phyloP scores from a whole-genome alignment of 2,113 vertebrate genomes.

The Saguinus midas region DNA sequence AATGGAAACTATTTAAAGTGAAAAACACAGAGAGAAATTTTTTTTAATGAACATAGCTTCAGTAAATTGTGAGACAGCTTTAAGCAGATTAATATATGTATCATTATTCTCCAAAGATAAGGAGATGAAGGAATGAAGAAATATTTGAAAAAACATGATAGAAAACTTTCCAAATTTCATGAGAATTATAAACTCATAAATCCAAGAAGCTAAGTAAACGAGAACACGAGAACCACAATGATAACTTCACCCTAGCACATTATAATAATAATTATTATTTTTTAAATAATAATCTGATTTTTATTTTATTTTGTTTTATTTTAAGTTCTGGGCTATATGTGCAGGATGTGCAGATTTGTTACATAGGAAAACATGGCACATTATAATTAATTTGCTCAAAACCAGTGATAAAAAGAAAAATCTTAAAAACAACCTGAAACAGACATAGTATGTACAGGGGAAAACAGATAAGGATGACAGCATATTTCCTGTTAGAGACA shows the following conservation, averaged over 20 bases:
- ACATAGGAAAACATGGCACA: too few relatives aligned
- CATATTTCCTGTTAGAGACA: neutral
- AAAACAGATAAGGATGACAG: neutral
- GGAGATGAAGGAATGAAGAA: neutral
- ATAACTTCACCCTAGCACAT: neutral
- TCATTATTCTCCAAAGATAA: neutral
- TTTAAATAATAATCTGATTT: too few relatives aligned
- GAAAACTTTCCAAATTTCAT: neutral
- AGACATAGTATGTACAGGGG: neutral
- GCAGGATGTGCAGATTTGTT: too few relatives aligned
- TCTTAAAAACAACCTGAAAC: neutral
- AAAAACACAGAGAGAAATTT: neutral
- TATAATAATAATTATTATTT: neutral
- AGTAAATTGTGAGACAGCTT: neutral
- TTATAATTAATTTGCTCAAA: neutral
- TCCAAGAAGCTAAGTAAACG: neutral
- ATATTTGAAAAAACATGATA: neutral
- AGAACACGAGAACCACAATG: neutral
- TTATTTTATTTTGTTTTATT: too few relatives aligned
- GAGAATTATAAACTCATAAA: neutral
- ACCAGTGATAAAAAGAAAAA: neutral
- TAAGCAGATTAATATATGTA: neutral
- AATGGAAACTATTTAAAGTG: neutral
- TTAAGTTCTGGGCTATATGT: too few relatives aligned
- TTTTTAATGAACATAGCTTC: neutral